These are phyloP conservation scores for Propsilocerus akamusi DNA, from an alignment of 1,140 invertebrate species.

Conservation along the genomic window DNA sequence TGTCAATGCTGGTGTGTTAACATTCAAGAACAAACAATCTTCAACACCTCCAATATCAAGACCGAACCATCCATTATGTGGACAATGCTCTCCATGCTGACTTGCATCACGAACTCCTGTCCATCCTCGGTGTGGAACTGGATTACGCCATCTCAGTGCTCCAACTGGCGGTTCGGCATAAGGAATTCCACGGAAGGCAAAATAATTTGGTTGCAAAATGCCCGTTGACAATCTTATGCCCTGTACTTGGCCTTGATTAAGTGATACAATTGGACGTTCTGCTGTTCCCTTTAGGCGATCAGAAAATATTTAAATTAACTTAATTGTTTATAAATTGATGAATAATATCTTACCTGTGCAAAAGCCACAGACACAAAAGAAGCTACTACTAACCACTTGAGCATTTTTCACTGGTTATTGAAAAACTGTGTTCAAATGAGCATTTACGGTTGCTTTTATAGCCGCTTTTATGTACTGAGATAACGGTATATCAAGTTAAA, in stretches of 20 bases:
- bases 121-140: conserved; percentile 28
- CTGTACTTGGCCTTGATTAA: neutral
- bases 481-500: too few relatives aligned
- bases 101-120: conserved; percentile 25
- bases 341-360: too few relatives aligned
- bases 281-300: too few relatives aligned
- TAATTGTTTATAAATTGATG: too few relatives aligned
- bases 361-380: too few relatives aligned
- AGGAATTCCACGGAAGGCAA: neutral
- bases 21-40: conserved; percentile 55
- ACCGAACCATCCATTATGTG: conserved; percentile 21
- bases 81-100: conserved; percentile 25
- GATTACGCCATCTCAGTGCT: conserved; percentile 14
- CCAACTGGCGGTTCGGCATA: conserved; percentile 1
- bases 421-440: too few relatives aligned
- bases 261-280: neutral
- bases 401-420: too few relatives aligned
- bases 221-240: neutral
- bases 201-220: neutral
- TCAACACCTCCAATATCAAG: conserved; percentile 27
- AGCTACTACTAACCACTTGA: too few relatives aligned
- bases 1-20: conserved; percentile 33
- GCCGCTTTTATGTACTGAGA: too few relatives aligned
- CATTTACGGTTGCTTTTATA: too few relatives aligned
- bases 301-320: too few relatives aligned